Conservation (phyloP, 1,140 invertebrate species). For the Sycobia sp. region DNA sequence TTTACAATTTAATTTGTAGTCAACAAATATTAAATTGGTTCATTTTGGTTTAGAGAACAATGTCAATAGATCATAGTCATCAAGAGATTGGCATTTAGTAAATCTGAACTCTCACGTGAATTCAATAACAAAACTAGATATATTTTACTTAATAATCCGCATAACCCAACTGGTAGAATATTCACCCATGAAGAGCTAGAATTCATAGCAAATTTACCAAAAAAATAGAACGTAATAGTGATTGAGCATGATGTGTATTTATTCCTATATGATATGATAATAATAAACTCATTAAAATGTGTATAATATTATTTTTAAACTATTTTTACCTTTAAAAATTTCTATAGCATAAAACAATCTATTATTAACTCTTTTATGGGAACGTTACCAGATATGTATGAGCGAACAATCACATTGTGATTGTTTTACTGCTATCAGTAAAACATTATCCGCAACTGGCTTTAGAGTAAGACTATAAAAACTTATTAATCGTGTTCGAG, state of each 20-base stretch:
- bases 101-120: constrained; percentile 76
- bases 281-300: constrained; percentile 86
- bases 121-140: constrained; percentile 93
- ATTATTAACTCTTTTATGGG: constrained; percentile 62
- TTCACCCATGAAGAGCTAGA: constrained; percentile 69
- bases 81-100: constrained; percentile 89
- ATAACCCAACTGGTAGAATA: constrained; percentile 95
- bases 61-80: constrained; percentile 47
- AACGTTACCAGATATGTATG: constrained; percentile 94
- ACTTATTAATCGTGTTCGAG: constrained; percentile 79
- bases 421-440: constrained; percentile 97
- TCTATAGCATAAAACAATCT: background rate
- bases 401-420: constrained; percentile 94
- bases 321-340: background rate
- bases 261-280: constrained; percentile 91
- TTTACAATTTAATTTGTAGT: background rate
- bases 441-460: constrained; percentile 96
- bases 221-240: constrained; percentile 89
- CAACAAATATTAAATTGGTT: background rate
- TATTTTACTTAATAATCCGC: constrained; percentile 94
- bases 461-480: constrained; percentile 87
- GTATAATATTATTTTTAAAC: constrained; percentile 57
- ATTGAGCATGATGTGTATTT: constrained; percentile 98
- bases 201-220: constrained; percentile 70
- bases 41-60: background rate